phyloP scores from a whole-genome alignment of 2,113 vertebrate species.

The Riparia riparia region DNA sequence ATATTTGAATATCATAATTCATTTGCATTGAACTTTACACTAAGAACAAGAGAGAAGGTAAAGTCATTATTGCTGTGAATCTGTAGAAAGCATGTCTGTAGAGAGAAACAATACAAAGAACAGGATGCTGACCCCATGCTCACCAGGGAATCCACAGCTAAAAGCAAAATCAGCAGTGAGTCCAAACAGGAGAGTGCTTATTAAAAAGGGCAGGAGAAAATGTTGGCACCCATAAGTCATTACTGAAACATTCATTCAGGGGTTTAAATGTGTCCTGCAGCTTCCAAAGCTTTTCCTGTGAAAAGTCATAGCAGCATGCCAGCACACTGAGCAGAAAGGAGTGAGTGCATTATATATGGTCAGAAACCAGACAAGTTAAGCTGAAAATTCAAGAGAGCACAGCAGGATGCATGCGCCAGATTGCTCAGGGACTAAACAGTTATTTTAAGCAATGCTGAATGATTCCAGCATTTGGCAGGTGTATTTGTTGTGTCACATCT shows the following conservation, averaged over 20 bases:
- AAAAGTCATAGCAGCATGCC: conserved; percentile 15
- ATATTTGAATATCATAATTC: not conserved
- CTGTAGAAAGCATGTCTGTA: not conserved
- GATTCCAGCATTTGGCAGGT: not conserved
- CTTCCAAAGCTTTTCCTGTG: conserved; percentile 6
- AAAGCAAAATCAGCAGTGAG: conserved; percentile 53
- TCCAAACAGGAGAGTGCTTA: not conserved
- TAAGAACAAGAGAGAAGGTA: not conserved
- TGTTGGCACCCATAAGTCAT: not conserved
- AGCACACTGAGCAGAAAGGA: not conserved
- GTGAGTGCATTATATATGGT: not conserved
- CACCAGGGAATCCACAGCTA: not conserved
- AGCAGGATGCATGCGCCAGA: accelerated
- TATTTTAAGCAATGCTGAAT: conserved; percentile 8
- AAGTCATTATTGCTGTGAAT: not conserved
- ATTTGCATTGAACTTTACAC: not conserved
- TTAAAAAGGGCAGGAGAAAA: conserved; percentile 49
- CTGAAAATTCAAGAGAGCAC: conserved; percentile 8
- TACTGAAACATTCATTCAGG: conserved; percentile 21
- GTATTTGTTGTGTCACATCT: not conserved
- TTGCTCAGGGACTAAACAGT: not conserved
- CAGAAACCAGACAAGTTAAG: conserved; percentile 9
- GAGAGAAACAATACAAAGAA: not conserved
- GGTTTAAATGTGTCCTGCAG: conserved; percentile 33
- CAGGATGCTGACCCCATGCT: not conserved